These are phyloP conservation scores for Corythornis vintsioides DNA, from an alignment of 2,113 vertebrate genomes.

Conservation along the genomic window DNA sequence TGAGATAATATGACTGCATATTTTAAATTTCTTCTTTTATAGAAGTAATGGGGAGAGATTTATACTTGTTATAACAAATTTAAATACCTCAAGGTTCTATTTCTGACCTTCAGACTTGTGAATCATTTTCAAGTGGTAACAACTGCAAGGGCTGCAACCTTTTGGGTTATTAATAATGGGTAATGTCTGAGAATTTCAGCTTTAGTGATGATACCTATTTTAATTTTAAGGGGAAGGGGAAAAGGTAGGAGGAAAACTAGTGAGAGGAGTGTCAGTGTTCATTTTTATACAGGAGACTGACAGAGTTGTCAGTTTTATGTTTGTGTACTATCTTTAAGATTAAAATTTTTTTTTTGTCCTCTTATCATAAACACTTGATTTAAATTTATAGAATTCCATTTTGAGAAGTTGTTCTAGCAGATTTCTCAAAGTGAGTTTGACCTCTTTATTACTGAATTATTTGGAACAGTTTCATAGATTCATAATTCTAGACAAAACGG, in stretches of 20 bases:
- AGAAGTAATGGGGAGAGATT: neutral
- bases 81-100: neutral
- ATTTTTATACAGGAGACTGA: neutral
- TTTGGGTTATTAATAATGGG: neutral
- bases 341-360: neutral
- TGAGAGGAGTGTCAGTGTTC: neutral
- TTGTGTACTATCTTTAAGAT: neutral
- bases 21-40: neutral
- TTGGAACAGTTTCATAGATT: conserved; percentile 43
- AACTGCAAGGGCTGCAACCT: neutral
- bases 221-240: neutral
- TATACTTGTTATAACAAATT: neutral
- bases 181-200: neutral
- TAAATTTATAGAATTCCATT: conserved; percentile 6
- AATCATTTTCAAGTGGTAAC: neutral
- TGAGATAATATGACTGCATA: neutral
- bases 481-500: conserved; percentile 80
- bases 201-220: neutral
- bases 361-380: neutral
- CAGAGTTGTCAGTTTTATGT: neutral
- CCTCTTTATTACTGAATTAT: conserved; percentile 39
- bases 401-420: conserved; percentile 24
- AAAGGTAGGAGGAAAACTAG: neutral
- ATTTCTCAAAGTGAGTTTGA: conserved; percentile 33
- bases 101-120: neutral